A percentile compares a stretch with the other conserved stretches of the same genome.
These are phyloP conservation scores for Grantiella picta DNA, from an alignment of 2,113 vertebrate species.

Conservation along the genomic window DNA sequence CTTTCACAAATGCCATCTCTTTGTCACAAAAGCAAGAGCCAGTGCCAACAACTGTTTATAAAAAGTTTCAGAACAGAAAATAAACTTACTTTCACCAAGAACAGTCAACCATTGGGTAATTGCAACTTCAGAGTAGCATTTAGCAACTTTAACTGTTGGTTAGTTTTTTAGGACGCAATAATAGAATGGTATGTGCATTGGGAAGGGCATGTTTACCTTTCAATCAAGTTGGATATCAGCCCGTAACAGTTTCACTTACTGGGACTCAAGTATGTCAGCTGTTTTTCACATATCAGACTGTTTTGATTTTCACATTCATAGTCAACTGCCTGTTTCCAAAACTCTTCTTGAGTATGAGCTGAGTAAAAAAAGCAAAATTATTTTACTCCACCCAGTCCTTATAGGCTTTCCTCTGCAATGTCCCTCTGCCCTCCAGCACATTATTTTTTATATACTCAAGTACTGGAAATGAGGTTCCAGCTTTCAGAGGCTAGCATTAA, in stretches of 20 bases:
- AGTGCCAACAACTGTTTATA: background rate
- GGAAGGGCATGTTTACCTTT: slow-evolving; percentile 42
- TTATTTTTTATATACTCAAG: background rate
- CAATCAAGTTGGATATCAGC: background rate
- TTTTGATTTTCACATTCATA: background rate
- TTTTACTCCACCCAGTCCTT: background rate
- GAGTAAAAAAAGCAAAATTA: background rate
- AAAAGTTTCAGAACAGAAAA: slow-evolving; percentile 1
- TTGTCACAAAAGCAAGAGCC: background rate
- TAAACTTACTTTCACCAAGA: background rate
- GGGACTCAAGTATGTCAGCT: background rate
- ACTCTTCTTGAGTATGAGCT: background rate
- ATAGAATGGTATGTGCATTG: slow-evolving; percentile 9
- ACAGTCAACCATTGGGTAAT: background rate
- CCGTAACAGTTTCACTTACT: background rate
- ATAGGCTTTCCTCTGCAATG: background rate
- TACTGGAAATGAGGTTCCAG: background rate
- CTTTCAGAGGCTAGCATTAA: background rate
- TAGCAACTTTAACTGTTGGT: background rate
- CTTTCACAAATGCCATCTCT: background rate
- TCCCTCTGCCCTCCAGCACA: background rate
- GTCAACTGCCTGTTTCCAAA: background rate
- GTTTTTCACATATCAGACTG: background rate
- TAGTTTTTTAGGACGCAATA: slow-evolving; percentile 30
- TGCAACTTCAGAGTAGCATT: background rate